Evolutionary conservation across 2,888 invertebrate species (phyloP), one percentile per base, ranked within the genome.

Genomic region (Polietes domitor): DNA sequence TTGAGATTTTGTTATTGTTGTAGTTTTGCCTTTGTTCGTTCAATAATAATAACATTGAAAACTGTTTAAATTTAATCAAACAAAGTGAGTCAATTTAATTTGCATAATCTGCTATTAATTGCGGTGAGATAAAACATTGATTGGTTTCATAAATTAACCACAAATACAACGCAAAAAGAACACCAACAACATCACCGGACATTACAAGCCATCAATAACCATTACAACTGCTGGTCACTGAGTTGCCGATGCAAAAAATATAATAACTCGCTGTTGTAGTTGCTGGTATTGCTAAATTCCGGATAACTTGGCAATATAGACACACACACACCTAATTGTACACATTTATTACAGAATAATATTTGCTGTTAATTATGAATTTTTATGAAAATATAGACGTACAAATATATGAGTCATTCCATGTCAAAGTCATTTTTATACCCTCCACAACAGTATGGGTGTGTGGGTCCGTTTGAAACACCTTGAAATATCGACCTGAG

Each of bases 51-150:
- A 32, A 28, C 50, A 73, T 47, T 41, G 68, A n/a, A 78, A 53
- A 75, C 37, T 65, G 73, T 80, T 73, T 41, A 7, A 47, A 50
- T 76, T 76, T 68, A 72, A 47, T 78, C 32, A 74, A 78, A 61
- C 58, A 75, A 63, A 79, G 41, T 73, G 37, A 77, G 32, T 55
- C 58, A 72, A 74, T 77, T 63, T 73, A 68, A 89, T 89, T 89
- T 89, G 88, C 89, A 89, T 89, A 89, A 89, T 89, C 89, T 88
- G 86, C 89, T 89, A 88, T 89, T 89, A 89, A 89, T 89, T 89
- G 89, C 87, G 89, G 75, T 80, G 85, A 87, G 88, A 88, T 87
- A 86, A 86, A 88, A 87, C 86, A 83, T 75, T 65, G 79, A 76
- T 76, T 82, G 53, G 26, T 50, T 72, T 65, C 61, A 75, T 77